Conservation (phyloP, 1,140 invertebrate species). For the Bacillus rossius region DNA sequence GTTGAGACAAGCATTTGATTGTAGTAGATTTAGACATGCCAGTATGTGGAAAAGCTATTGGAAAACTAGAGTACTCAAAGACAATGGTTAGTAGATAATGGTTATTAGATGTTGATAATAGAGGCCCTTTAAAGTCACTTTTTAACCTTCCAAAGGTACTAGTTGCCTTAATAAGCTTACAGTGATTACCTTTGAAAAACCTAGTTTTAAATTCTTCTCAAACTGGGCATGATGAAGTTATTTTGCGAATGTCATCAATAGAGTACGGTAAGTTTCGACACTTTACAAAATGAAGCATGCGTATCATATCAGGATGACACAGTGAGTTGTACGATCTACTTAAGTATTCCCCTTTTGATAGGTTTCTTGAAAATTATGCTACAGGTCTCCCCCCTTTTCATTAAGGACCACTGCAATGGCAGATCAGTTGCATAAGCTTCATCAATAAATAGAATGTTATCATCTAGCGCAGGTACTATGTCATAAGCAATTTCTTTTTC, state of each 20-base stretch:
- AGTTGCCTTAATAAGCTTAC: slow-evolving; percentile 25
- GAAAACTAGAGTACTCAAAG: slow-evolving; percentile 35
- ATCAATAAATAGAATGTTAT: background rate
- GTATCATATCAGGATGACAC: slow-evolving; percentile 27
- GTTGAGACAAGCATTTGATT: slow-evolving; percentile 8
- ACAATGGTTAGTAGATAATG: slow-evolving; percentile 29
- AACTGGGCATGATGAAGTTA: slow-evolving; percentile 13
- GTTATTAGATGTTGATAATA: slow-evolving; percentile 25
- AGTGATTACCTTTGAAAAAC: slow-evolving; percentile 5
- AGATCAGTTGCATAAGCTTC: background rate
- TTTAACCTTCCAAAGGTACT: slow-evolving; percentile 25
- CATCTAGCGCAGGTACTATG: background rate
- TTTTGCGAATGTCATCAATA: slow-evolving; percentile 21
- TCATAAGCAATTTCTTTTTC: background rate
- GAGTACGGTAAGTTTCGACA: slow-evolving; percentile 22
- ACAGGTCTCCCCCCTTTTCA: background rate
- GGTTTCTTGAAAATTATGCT: background rate
- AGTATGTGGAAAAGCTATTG: slow-evolving; percentile 26
- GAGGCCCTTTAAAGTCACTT: slow-evolving; percentile 31
- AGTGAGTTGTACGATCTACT: slow-evolving; percentile 15
- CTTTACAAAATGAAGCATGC: slow-evolving; percentile 23
- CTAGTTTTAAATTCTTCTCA: slow-evolving; percentile 23
- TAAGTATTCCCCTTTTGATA: background rate
- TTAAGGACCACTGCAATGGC: background rate
- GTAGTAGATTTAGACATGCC: slow-evolving; percentile 24